These are phyloP conservation scores for Candidula unifasciata DNA, from an alignment of 2,888 invertebrate species.

Conservation along the genomic window DNA sequence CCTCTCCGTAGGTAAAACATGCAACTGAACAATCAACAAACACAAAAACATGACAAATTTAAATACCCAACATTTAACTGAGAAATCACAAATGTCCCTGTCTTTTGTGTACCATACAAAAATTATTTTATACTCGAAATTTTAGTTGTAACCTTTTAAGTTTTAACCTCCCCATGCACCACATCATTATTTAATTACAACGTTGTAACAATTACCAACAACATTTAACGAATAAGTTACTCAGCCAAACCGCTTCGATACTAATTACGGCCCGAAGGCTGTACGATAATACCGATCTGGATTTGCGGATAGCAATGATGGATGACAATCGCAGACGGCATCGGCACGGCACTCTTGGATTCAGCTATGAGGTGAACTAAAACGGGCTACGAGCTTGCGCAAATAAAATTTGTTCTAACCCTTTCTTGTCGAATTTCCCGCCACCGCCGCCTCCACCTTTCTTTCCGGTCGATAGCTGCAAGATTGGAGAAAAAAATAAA, in stretches of 20 bases:
- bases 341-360: constrained; percentile 50
- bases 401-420: constrained; percentile 49
- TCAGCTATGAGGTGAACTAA: constrained; percentile 48
- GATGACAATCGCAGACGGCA: constrained; percentile 52
- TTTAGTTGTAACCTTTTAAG: too few relatives aligned
- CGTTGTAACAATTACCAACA: neutral
- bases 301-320: constrained; percentile 39
- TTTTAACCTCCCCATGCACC: neutral
- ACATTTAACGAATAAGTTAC: neutral
- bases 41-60: too few relatives aligned
- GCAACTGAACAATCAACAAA: too few relatives aligned
- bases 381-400: constrained; percentile 45
- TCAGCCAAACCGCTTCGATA: constrained; percentile 42
- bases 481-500: constrained; percentile 49
- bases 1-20: too few relatives aligned
- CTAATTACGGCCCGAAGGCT: constrained; percentile 47
- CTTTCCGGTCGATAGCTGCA: constrained; percentile 69
- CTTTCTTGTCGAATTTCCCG: constrained; percentile 54
- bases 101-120: too few relatives aligned
- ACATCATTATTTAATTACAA: neutral
- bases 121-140: too few relatives aligned
- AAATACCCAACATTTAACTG: too few relatives aligned
- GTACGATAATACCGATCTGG: constrained; percentile 48
- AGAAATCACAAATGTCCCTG: too few relatives aligned
- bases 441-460: constrained; percentile 59